Evolutionary conservation across 2,113 vertebrate species (phyloP).

Genomic region (Arenaria interpres): DNA sequence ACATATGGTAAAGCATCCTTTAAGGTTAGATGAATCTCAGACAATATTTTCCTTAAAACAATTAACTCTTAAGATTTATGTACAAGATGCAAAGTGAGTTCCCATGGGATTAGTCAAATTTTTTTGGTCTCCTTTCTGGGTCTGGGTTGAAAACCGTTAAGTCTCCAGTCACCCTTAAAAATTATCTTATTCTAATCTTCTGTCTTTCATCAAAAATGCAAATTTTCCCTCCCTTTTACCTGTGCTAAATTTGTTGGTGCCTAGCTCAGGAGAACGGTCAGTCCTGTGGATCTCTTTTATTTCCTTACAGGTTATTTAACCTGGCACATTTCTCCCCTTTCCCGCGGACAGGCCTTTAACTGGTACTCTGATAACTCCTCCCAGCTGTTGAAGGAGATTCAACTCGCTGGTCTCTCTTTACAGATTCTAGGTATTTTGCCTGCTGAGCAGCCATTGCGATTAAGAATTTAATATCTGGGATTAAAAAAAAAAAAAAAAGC

Average conservation of each 20-base stretch:
- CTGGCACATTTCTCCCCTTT: fast-evolving
- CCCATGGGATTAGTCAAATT: not conserved
- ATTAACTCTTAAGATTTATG: not conserved
- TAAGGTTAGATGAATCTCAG: not conserved
- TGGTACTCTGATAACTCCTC: not conserved
- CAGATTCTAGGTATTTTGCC: not conserved
- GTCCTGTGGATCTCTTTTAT: not conserved
- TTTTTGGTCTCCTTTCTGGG: not conserved
- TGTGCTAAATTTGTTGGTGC: not conserved
- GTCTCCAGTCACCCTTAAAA: not conserved
- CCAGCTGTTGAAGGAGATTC: not conserved
- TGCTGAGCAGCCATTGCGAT: not conserved
- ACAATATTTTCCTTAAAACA: not conserved
- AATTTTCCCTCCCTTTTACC: not conserved
- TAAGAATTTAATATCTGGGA: not conserved
- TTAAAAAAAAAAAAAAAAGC: not conserved
- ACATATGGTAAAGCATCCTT: not conserved
- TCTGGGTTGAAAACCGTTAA: not conserved
- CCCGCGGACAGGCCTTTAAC: not conserved
- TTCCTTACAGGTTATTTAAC: not conserved
- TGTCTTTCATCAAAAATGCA: not conserved
- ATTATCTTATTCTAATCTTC: not conserved
- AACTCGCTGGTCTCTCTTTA: not conserved
- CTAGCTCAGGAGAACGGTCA: not conserved
- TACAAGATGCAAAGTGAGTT: not conserved